These are phyloP conservation scores for Butastur rufipennis DNA, from an alignment of 2,113 vertebrate species.

Conservation along the genomic window DNA sequence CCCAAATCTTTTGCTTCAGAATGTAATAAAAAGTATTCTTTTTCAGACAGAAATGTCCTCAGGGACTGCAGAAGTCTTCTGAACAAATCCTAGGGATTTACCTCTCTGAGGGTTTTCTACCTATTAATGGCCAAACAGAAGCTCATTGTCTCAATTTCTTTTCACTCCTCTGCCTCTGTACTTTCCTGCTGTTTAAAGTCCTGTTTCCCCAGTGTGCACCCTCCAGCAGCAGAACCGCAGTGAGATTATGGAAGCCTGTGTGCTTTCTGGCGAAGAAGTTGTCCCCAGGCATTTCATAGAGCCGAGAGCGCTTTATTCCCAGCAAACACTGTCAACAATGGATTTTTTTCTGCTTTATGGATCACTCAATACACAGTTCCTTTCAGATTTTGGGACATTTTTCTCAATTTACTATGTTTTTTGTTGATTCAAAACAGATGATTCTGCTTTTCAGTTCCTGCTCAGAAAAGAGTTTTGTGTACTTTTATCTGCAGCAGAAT, in stretches of 20 bases:
- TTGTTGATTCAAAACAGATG: background rate
- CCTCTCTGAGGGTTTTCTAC: background rate
- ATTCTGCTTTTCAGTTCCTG: background rate
- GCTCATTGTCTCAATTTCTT: background rate
- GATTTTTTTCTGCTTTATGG: background rate
- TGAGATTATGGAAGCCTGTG: background rate
- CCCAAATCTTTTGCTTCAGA: background rate
- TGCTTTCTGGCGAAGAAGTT: background rate
- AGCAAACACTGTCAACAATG: background rate
- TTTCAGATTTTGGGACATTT: background rate
- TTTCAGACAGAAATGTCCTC: background rate
- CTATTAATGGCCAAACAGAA: background rate
- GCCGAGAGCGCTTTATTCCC: background rate
- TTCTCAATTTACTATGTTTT: background rate
- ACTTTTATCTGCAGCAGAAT: background rate
- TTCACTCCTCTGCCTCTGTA: background rate
- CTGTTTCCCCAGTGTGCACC: background rate
- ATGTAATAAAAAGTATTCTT: background rate
- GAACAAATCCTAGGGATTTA: background rate
- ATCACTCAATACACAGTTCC: background rate
- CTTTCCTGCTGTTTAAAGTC: background rate
- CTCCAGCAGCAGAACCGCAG: background rate
- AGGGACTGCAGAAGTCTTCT: background rate
- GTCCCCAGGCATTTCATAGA: background rate
- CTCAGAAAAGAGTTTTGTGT: background rate